Evolutionary conservation across 53 echinoderm and acorn worm species (phyloP), one percentile per base, ranked within the genome.

Genomic region (Henricia sp.): DNA sequence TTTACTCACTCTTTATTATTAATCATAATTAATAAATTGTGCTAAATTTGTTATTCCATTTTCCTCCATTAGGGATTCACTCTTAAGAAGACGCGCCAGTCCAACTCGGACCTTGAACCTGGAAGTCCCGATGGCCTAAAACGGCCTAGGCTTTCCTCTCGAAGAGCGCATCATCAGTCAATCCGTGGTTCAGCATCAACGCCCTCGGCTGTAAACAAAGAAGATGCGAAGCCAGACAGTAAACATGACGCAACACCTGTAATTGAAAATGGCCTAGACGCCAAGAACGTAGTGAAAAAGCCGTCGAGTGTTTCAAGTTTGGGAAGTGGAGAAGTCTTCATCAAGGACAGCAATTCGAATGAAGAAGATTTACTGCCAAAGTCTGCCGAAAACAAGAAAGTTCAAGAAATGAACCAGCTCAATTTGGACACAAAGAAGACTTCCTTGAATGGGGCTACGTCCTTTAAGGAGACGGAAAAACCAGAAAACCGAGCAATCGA

Each of bases 71-170:
- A 76, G 76, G 76, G 76, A 76, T 76, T 76, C 24, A 1, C 57
- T 19, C 58, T 76, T 26, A 76, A 42, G 59, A 76, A 76, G 76
- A 76, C 76, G 11, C 67, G 67, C 8, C 76, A 55, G 42, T 76
- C 76, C 17, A 16, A 9, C 37, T 55, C 75, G 0, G 41, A 50
- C 1, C 2, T 9, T 39, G 59, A 76, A 1, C 58, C 72, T 0
- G 51, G 32, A 30, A 72, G 72, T 52, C 72, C 76, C 26, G 76
- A 38, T 16, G 26, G 41, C 5, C 39, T 10, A 19, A 76, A 42
- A 19, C 58, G 76, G 28, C 59, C 76, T 6, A 76, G 76, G 35
- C 76, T 76, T 13, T 76, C 76, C 21, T 37, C 39, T 6, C 76
- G 76, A 17, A 34, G 76, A 19, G n/a, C 57, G n/a, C n/a, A n/a